phyloP scores from a whole-genome alignment of 2,113 vertebrate species.

The Otus sunia region DNA sequence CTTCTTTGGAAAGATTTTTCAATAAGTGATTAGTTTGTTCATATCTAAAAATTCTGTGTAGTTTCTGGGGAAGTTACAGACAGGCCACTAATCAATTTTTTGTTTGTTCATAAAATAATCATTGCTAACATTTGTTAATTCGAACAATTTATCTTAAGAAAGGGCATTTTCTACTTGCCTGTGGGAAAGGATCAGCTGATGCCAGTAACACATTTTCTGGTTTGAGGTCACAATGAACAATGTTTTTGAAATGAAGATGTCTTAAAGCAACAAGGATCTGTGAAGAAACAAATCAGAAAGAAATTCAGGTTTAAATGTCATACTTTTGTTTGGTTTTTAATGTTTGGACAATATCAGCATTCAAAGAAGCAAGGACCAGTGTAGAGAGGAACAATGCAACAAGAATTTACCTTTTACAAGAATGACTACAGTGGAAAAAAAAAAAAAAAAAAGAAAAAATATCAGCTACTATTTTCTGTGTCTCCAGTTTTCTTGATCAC shows the following conservation, averaged over 20 bases:
- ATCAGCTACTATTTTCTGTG: not conserved
- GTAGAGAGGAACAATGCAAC: not conserved
- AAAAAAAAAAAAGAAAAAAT: not conserved
- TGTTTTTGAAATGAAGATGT: constrained; percentile 98
- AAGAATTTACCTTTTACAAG: not conserved
- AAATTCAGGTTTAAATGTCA: not conserved
- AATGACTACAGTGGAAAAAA: not conserved
- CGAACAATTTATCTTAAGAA: not conserved
- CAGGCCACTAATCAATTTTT: not conserved
- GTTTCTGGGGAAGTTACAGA: not conserved
- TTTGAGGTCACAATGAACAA: constrained; percentile 98
- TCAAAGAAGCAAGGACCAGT: not conserved
- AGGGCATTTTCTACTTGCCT: constrained; percentile 76
- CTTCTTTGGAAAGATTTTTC: not conserved
- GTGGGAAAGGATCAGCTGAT: constrained; percentile 93
- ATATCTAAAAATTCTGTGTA: not conserved
- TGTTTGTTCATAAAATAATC: not conserved
- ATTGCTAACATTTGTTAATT: not conserved
- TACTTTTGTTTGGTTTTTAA: not conserved
- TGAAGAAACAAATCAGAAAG: constrained; percentile 28
- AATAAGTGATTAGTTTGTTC: not conserved
- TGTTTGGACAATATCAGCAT: not conserved
- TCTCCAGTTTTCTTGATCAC: not conserved
- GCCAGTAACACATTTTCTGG: constrained; percentile 95
- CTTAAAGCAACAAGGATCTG: constrained; percentile 94